Evolutionary conservation across 2,888 invertebrate genomes (phyloP).

Genomic region (Volucella bombylans): DNA sequence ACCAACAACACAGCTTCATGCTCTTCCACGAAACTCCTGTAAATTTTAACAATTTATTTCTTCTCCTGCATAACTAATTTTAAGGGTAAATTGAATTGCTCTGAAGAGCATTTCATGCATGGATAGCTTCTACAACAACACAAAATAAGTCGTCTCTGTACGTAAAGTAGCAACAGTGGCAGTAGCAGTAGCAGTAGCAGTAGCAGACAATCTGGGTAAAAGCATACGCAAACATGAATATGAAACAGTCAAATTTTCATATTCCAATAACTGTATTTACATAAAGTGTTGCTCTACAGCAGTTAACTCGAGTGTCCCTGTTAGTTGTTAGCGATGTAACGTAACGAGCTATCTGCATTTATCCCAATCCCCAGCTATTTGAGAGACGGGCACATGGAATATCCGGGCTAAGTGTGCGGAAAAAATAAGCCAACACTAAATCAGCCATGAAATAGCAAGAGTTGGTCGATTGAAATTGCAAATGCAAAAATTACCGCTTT

Average conservation of each 20-base stretch:
- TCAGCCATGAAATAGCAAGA: constrained; percentile 65
- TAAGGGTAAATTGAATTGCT: constrained; percentile 67
- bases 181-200: constrained; percentile 10
- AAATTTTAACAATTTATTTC: constrained; percentile 58
- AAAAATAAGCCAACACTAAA: constrained; percentile 60
- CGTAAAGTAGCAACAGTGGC: constrained; percentile 10
- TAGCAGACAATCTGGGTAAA: constrained; percentile 1
- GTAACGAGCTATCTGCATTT: constrained; percentile 48
- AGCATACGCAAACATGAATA: constrained; percentile 7
- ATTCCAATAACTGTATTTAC: constrained; percentile 59
- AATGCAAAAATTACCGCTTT: constrained; percentile 69
- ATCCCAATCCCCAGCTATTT: constrained; percentile 27
- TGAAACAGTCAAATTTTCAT: constrained; percentile 56
- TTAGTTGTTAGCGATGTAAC: constrained; percentile 52
- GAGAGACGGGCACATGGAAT: constrained; percentile 20
- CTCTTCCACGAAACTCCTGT: constrained; percentile 11
- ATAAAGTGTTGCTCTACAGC: constrained; percentile 60
- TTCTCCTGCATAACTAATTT: constrained; percentile 66
- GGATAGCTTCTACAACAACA: constrained; percentile 13
- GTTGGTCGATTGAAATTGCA: constrained; percentile 64
- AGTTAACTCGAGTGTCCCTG: constrained; percentile 68
- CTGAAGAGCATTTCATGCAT: constrained; percentile 40
- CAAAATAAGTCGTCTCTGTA: constrained; percentile 5
- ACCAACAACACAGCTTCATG: not conserved
- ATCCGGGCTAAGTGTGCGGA: constrained; percentile 49